Base-by-base conservation (phyloP, 2,797 vertebrate genomes). In the Sebastes steindachneri region DNA sequence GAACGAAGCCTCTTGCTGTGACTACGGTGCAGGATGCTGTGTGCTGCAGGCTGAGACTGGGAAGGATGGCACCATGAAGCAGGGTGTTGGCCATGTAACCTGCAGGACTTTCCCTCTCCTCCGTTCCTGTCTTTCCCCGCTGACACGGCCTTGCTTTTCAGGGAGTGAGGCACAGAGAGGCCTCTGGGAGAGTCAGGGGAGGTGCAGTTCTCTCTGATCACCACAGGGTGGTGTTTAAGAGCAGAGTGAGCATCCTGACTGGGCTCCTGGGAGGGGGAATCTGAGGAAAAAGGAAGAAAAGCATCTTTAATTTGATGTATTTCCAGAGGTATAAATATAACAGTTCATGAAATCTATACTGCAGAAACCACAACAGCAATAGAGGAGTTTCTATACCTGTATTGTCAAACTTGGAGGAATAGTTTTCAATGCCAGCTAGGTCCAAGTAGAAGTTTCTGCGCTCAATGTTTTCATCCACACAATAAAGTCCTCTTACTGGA, bases 361-460 rank as follows among this genome's bases (percentile, higher is more conserved):
- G 3, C 21, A 29, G 4, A 25, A 37, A 31, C 4, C 21, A 25
- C 35, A 41, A 25, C 21, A 41, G 14, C 35, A 17, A 25, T 21
- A 25, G 12, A 64, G 12, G 21, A 65, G 62, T 41, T 17, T 65
- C 9, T 31, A 70, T 93, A 97, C 97, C 97, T 88, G 95, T 91
- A 68, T 95, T 94, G 71, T 93, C 90, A 82, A 97, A 97, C 88
- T 97, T 97, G 35, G 97, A 98, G 0, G 96, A 95, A 87, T 96
- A 97, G 93, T 98, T 98, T 90, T 98, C 97, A 91, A 97, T 97
- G 68, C 97, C 97, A 5, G 96, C 97, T 19, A 98, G 96, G 86
- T 98, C 97, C 92, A 97, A 93, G 90, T 98, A 98, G 95, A 98
- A 97, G 95, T 97, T 98, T 95, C 97, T 96, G 91, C 97, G 96